A percentile compares a stretch with the other conserved stretches of the same genome.
phyloP scores from a whole-genome alignment of 1,140 invertebrate species.

The Oryzaephilus surinamensis region DNA sequence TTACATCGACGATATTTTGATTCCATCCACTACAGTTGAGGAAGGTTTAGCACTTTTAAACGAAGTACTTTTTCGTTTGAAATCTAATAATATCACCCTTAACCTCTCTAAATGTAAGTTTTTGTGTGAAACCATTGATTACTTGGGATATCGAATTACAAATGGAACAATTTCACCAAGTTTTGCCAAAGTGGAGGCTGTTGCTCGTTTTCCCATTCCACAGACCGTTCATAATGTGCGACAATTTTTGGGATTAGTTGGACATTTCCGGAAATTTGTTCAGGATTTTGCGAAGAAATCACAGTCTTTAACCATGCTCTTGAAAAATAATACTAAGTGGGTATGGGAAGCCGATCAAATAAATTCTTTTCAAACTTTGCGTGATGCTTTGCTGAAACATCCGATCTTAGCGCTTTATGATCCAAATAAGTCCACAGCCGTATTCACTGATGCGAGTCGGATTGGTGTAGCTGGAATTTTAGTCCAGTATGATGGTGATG shows the following conservation, averaged over 20 bases:
- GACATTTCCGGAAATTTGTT: constrained; percentile 9
- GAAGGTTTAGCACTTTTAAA: not conserved
- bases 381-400: not conserved
- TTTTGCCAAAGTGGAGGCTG: not conserved
- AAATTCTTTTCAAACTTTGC: constrained; percentile 1
- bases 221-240: not conserved
- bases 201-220: constrained; percentile 3
- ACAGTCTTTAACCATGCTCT: constrained; percentile 1
- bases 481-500: constrained; percentile 19
- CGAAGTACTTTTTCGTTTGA: constrained; percentile 1
- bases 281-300: constrained; percentile 1
- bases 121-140: constrained; percentile 8
- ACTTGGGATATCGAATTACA: constrained; percentile 9
- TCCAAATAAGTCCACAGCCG: constrained; percentile 5
- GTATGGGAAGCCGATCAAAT: constrained; percentile 9
- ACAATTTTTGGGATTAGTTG: constrained; percentile 8
- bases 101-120: constrained; percentile 12
- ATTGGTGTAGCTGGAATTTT: constrained; percentile 28
- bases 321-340: constrained; percentile 3
- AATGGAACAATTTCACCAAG: not conserved
- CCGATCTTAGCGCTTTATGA: constrained; percentile 3
- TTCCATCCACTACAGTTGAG: constrained; percentile 8
- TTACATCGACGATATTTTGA: constrained; percentile 17
- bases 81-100: no score
- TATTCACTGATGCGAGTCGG: constrained; percentile 29